A percentile compares a stretch with the other conserved stretches of the same genome.
Conservation (phyloP, 2,113 vertebrate genomes). For the Erinaceus europaeus region DNA sequence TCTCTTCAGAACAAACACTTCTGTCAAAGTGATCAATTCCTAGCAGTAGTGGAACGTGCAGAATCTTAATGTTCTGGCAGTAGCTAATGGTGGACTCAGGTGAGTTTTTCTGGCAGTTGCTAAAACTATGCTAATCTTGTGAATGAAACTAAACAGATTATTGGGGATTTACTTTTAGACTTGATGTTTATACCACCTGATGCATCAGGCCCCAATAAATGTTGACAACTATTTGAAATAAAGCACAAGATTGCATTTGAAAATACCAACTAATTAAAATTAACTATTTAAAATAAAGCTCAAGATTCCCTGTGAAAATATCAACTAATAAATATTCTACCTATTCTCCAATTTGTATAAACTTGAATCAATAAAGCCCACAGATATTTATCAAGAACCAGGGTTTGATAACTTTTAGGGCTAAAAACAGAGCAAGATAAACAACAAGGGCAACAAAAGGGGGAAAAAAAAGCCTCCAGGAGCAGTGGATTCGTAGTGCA, state of each 20-base stretch:
- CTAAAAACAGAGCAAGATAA: too few species aligned
- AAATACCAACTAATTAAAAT: neutral
- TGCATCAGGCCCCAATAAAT: neutral
- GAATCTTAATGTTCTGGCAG: neutral
- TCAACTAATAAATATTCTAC: neutral
- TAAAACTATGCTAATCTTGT: neutral
- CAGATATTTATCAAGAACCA: neutral
- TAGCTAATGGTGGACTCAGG: neutral
- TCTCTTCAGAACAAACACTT: conserved; percentile 21
- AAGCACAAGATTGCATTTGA: neutral
- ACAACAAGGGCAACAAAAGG: too few species aligned
- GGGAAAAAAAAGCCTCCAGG: too few species aligned
- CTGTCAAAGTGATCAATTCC: neutral
- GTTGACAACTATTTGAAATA: neutral
- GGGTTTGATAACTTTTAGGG: too few species aligned
- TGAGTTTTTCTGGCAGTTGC: conserved; percentile 3
- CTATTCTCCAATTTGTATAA: neutral
- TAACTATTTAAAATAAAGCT: neutral
- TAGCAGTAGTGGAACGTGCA: neutral
- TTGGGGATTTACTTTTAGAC: neutral
- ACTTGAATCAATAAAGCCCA: neutral
- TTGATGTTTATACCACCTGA: neutral
- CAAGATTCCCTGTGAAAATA: neutral
- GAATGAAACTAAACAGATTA: neutral
- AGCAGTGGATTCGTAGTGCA: too few species aligned